phyloP scores from a whole-genome alignment of 2,797 vertebrate genomes.

The Cynodonichthys magdalenae region DNA sequence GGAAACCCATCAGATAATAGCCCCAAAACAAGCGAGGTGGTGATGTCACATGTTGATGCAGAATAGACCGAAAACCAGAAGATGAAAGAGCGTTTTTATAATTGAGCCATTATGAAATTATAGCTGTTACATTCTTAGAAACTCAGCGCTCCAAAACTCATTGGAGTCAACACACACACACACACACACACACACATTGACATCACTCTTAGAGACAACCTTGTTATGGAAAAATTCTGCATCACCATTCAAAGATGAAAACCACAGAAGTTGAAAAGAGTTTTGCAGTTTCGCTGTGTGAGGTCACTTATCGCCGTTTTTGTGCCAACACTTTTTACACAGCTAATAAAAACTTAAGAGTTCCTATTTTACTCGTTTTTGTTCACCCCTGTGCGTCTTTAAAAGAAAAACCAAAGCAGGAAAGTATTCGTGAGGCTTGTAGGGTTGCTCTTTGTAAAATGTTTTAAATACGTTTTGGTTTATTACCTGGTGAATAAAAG shows the following conservation, averaged over 20 bases:
- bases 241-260: conserved; percentile 26
- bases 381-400: conserved; percentile 6
- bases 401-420: conserved; percentile 36
- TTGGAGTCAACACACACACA: conserved; percentile 1
- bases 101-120: conserved; percentile 49
- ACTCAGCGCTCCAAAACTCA: neutral
- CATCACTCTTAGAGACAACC: conserved; percentile 19
- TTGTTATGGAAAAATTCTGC: conserved; percentile 22
- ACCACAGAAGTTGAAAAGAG: conserved; percentile 29
- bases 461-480: conserved; percentile 33
- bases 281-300: conserved; percentile 37
- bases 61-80: conserved; percentile 41
- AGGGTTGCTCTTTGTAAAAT: neutral
- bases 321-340: conserved; percentile 38
- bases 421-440: conserved; percentile 14
- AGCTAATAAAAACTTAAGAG: conserved; percentile 40
- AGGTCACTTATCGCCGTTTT: conserved; percentile 24
- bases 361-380: conserved; percentile 12
- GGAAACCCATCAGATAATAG: conserved; percentile 40
- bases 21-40: conserved; percentile 47
- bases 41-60: conserved; percentile 50
- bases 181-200: conserved; percentile 20
- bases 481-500: too few relatives aligned
- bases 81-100: conserved; percentile 39
- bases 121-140: conserved; percentile 30